phyloP scores from a whole-genome alignment of 2,888 invertebrate genomes.

The Sarcophaga caerulescens region DNA sequence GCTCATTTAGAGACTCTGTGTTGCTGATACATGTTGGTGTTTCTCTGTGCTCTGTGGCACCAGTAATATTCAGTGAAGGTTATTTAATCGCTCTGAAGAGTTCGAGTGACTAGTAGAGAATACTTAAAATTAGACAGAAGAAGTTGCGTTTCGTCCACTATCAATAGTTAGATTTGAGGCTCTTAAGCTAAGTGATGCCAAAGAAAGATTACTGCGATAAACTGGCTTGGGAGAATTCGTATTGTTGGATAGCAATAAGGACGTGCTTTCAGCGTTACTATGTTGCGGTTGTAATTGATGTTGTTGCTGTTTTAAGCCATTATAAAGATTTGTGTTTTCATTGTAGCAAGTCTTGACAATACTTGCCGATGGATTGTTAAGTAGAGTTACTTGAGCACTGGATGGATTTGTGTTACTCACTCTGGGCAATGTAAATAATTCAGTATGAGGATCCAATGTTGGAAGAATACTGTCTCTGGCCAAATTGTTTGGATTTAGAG shows the following conservation, averaged over 20 bases:
- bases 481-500: constrained; percentile 45
- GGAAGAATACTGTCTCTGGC: constrained; percentile 60
- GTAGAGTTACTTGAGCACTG: constrained; percentile 37
- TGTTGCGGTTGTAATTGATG: constrained; percentile 42
- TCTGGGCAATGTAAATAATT: constrained; percentile 65
- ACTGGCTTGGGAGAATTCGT: constrained; percentile 74
- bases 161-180: constrained; percentile 81
- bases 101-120: not conserved
- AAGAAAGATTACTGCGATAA: constrained; percentile 79
- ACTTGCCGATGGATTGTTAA: constrained; percentile 42
- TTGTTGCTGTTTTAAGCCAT: constrained; percentile 66
- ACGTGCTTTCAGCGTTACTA: constrained; percentile 73
- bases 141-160: constrained; percentile 83
- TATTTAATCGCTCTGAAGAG: not conserved
- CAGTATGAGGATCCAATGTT: constrained; percentile 56
- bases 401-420: constrained; percentile 40
- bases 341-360: constrained; percentile 58
- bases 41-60: not conserved
- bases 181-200: constrained; percentile 80
- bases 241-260: constrained; percentile 71
- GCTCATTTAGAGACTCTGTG: not conserved
- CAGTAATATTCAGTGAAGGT: not conserved
- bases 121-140: constrained; percentile 81
- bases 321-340: constrained; percentile 69
- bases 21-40: not conserved